A percentile compares a stretch with the other conserved stretches of the same genome.
phyloP scores from a whole-genome alignment of 2,797 vertebrate genomes.

The Anolis apletophallus region DNA sequence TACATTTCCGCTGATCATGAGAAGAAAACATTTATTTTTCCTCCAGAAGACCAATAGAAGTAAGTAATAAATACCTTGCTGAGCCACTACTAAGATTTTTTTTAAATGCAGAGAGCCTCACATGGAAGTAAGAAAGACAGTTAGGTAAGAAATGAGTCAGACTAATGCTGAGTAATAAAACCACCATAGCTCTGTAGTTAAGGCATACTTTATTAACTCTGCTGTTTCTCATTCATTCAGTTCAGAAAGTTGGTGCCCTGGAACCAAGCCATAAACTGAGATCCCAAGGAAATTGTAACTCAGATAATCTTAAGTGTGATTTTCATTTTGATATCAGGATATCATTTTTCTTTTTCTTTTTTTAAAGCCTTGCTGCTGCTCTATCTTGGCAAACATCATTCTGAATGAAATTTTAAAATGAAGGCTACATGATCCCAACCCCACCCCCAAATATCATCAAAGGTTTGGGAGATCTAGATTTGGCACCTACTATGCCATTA shows the following conservation, averaged over 20 bases:
- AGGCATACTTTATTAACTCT: not conserved
- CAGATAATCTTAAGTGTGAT: slow-evolving; percentile 9
- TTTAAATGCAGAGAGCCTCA: not conserved
- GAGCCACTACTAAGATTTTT: not conserved
- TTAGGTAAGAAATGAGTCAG: not conserved
- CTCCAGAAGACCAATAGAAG: not conserved
- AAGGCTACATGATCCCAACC: not conserved
- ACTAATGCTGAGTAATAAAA: not conserved
- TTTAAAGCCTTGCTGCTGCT: not conserved
- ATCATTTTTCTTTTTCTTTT: not conserved
- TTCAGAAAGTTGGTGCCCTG: not conserved
- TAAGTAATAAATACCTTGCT: slow-evolving; percentile 8
- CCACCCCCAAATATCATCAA: not conserved
- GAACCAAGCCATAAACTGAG: not conserved
- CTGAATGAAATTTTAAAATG: not conserved
- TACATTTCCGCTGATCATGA: too few relatives aligned
- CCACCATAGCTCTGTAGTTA: not conserved
- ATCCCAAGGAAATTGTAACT: not conserved
- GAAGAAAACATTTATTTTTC: too few relatives aligned
- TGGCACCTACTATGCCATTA: not conserved
- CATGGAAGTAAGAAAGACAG: not conserved
- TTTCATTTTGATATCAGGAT: not conserved
- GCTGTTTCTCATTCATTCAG: not conserved
- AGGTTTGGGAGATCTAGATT: not conserved
- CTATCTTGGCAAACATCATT: not conserved